Percentiles rank a stretch among this genome's conserved stretches.
Conservation (phyloP, 2,113 vertebrate species). For the Scytalopus superciliaris region DNA sequence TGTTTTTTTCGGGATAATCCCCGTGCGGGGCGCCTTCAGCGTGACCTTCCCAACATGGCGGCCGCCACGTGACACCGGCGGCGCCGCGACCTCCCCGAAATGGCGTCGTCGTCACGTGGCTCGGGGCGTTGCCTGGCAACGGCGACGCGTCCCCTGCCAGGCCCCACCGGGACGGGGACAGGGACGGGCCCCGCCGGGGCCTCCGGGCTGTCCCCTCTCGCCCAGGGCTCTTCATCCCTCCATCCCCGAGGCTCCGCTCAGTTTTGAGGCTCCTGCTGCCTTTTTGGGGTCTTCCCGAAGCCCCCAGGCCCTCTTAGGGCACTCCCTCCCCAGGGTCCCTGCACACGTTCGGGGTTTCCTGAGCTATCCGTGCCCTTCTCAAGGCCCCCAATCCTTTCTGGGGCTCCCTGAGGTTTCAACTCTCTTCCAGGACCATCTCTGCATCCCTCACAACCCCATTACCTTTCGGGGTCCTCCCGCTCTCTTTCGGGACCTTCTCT, state of each 20-base stretch:
- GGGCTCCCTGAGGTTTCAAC: background rate
- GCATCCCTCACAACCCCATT: background rate
- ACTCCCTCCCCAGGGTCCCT: background rate
- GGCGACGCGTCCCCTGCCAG: background rate
- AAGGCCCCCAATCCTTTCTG: too few species aligned
- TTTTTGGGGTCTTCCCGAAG: background rate
- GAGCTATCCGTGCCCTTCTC: background rate
- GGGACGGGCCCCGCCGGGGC: background rate
- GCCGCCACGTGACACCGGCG: fast-evolving
- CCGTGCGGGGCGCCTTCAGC: fast-evolving
- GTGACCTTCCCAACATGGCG: background rate
- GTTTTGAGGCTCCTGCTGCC: background rate
- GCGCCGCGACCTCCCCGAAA: too few species aligned
- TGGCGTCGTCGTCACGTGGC: too few species aligned
- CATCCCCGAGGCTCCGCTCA: fast-evolving
- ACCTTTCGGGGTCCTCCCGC: background rate
- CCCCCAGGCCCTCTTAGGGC: background rate
- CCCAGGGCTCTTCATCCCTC: background rate
- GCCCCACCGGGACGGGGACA: background rate
- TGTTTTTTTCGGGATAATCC: fast-evolving
- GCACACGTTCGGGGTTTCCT: background rate
- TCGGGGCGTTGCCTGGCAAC: background rate
- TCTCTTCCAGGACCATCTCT: background rate
- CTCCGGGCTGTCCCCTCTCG: background rate
- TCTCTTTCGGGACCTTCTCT: background rate